Base-by-base conservation (phyloP, 2,888 invertebrate genomes). In the Gisinianus flammeolus region DNA sequence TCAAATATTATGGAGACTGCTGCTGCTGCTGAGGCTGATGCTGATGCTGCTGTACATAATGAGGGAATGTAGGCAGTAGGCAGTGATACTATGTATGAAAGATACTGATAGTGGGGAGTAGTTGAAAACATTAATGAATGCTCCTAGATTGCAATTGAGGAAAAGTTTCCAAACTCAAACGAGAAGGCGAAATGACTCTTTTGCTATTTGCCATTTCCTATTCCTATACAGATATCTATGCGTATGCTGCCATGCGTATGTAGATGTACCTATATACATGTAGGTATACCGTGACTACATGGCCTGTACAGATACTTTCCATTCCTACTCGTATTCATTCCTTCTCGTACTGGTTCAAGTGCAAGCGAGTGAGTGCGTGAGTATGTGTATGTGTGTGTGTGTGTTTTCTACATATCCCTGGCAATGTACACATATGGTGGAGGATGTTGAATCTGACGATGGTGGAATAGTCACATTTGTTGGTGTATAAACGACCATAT, bases 401-500 rank as follows among this genome's bases (percentile, higher is more conserved):
- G n/a, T n/a, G n/a, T n/a, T n/a, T n/a, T n/a, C n/a, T n/a, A n/a
- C n/a, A n/a, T n/a, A n/a, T n/a, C n/a, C n/a, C n/a, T n/a, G n/a
- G n/a, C n/a, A n/a, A n/a, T n/a, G n/a, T n/a, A n/a, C n/a, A n/a
- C n/a, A n/a, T n/a, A n/a, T n/a, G n/a, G n/a, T n/a, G n/a, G n/a
- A n/a, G n/a, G 44, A 68, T 35, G 35, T 24, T 35, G 8, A 35
- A 68, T 76, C 31, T 54, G 44, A 8, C 28, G 33, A 69, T 54
- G 35, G 26, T 22, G 69, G 56, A 58, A 54, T 31, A 70, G 69
- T 56, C 76, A 26, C 68, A 68, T 76, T 76, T 68, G 66, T 76
- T 66, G 76, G 76, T 69, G 68, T 44, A 56, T 76, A 76, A 76
- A 76, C 76, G 76, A 76, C 76, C 56, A 69, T 54, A 76, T 76